phyloP scores from a whole-genome alignment of 2,888 invertebrate genomes.

The Epistrophe eligans region DNA sequence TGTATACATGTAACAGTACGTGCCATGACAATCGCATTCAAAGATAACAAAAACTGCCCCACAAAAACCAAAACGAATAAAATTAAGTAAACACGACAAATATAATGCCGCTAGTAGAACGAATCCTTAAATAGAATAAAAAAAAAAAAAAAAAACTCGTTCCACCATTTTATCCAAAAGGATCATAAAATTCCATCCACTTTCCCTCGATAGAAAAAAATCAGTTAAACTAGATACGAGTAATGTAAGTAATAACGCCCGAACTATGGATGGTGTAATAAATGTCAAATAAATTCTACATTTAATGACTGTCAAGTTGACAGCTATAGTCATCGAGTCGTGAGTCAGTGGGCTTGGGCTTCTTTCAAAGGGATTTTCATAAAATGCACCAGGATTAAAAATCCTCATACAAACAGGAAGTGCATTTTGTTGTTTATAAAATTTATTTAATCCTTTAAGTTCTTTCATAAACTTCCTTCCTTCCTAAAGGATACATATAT shows the following conservation, averaged over 20 bases:
- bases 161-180: constrained; percentile 19
- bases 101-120: constrained; percentile 50
- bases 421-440: constrained; percentile 40
- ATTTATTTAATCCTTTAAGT: constrained; percentile 47
- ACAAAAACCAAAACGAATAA: constrained; percentile 43
- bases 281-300: constrained; percentile 71
- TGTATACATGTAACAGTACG: constrained; percentile 28
- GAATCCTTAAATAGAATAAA: constrained; percentile 47
- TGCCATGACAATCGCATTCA: constrained; percentile 59
- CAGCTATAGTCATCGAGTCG: constrained; percentile 24
- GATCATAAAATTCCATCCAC: constrained; percentile 35
- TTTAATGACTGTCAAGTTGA: constrained; percentile 62
- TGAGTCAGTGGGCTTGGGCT: not conserved
- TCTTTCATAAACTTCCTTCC: constrained; percentile 10
- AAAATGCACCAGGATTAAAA: constrained; percentile 16
- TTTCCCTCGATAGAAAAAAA: constrained; percentile 30
- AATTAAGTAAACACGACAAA: constrained; percentile 43
- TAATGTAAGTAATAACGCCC: constrained; percentile 13
- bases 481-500: constrained; percentile 13
- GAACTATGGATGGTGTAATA: constrained; percentile 36
- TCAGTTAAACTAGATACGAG: constrained; percentile 8
- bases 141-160: constrained; percentile 30
- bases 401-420: constrained; percentile 7
- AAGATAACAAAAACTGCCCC: constrained; percentile 60
- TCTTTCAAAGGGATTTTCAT: constrained; percentile 8